A percentile compares a stretch with the other conserved stretches of the same genome.
phyloP scores from a whole-genome alignment of 2,888 invertebrate species.

The Machimus atricapillus region DNA sequence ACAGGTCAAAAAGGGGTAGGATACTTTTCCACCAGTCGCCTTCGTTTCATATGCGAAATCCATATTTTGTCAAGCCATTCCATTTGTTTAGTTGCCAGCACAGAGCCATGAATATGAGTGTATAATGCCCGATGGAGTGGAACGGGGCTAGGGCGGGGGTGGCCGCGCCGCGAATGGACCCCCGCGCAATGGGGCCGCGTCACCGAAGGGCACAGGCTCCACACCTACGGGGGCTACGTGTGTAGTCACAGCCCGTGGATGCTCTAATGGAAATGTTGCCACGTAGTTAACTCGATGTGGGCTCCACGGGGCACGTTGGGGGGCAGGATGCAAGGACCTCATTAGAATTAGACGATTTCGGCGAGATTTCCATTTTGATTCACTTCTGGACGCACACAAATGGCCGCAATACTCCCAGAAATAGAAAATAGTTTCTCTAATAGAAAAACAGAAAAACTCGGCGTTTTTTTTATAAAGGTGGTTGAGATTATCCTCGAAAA shows the following conservation, averaged over 20 bases:
- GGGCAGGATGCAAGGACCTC: not conserved
- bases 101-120: slow-evolving; percentile 3
- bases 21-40: slow-evolving; percentile 32
- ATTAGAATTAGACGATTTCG: not conserved
- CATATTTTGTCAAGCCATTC: slow-evolving; percentile 34
- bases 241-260: not conserved
- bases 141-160: not conserved
- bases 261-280: slow-evolving; percentile 21
- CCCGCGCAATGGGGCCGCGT: not conserved
- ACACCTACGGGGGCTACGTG: not conserved
- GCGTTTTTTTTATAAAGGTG: not conserved
- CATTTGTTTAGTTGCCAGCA: slow-evolving; percentile 21
- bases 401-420: not conserved
- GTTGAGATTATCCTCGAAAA: not conserved
- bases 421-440: not conserved
- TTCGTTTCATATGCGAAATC: slow-evolving; percentile 36
- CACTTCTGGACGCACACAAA: not conserved
- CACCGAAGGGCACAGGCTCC: not conserved
- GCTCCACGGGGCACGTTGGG: not conserved
- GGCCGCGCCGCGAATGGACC: not conserved
- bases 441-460: not conserved
- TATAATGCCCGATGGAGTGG: not conserved
- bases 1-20: slow-evolving; percentile 27
- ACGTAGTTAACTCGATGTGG: not conserved
- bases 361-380: not conserved